Percentiles rank a stretch among this genome's conserved stretches.
phyloP scores from a whole-genome alignment of 2,888 invertebrate genomes.

The Eueremaeus valkanovi region DNA sequence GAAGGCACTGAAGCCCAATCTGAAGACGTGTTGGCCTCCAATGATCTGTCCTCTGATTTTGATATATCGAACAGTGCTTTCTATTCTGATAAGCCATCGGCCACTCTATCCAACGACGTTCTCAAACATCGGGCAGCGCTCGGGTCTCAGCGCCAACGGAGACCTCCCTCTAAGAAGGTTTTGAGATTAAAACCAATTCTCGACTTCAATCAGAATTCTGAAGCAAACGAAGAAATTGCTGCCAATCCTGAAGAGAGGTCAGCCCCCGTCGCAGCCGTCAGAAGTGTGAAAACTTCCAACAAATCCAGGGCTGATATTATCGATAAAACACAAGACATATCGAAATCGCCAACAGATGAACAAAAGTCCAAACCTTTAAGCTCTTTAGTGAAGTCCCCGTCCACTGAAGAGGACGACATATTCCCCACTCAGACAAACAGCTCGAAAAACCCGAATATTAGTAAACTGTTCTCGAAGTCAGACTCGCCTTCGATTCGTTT shows the following conservation, averaged over 20 bases:
- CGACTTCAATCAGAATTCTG: neutral
- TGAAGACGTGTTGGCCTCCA: neutral
- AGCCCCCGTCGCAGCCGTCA: neutral
- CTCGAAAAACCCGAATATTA: neutral
- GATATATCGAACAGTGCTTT: neutral
- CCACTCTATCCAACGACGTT: neutral
- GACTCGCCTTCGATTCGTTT: neutral
- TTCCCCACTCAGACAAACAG: slow-evolving; percentile 37
- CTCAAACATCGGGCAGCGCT: slow-evolving; percentile 17
- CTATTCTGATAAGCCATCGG: neutral
- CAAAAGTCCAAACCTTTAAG: neutral
- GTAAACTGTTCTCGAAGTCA: neutral
- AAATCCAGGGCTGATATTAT: neutral
- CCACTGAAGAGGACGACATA: slow-evolving; percentile 48
- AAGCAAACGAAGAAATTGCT: neutral
- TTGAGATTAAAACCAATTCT: neutral
- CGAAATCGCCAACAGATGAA: neutral
- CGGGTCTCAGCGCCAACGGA: slow-evolving; percentile 9
- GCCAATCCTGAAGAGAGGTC: neutral
- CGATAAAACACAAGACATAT: neutral
- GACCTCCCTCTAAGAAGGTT: slow-evolving; percentile 12
- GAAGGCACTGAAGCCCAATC: too few species aligned
- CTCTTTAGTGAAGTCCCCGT: slow-evolving; percentile 43
- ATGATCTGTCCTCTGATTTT: neutral
- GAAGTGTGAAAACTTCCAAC: neutral